Percentiles rank a stretch among this genome's conserved stretches.
Evolutionary conservation across 2,888 invertebrate genomes (phyloP).

Genomic region (Drosophila multiciliata): DNA sequence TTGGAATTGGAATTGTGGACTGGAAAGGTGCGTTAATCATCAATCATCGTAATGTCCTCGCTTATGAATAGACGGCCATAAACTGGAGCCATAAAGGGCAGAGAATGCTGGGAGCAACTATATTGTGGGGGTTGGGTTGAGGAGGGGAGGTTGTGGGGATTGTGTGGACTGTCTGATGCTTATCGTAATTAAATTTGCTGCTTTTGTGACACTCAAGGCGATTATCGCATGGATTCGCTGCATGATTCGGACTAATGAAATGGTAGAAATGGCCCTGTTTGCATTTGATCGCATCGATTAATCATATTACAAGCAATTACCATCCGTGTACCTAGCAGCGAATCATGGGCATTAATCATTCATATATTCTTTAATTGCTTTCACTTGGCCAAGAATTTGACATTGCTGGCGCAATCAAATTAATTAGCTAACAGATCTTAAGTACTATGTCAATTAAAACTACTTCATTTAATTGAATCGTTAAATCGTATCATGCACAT

Average conservation of each 20-base stretch:
- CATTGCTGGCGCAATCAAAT: conserved; percentile 2
- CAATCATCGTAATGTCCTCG: conserved; percentile 57
- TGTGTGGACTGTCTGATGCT: conserved; percentile 23
- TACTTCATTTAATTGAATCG: conserved; percentile 3
- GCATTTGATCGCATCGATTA: conserved; percentile 57
- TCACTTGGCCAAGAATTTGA: background rate
- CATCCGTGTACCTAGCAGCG: conserved; percentile 22
- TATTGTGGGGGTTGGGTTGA: background rate
- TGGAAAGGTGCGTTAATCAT: conserved; percentile 50
- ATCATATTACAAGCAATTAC: conserved; percentile 51
- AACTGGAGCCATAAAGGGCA: background rate
- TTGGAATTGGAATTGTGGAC: conserved; percentile 2
- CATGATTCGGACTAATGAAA: conserved; percentile 4
- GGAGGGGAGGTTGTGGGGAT: too few relatives aligned
- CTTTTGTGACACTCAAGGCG: conserved; percentile 65
- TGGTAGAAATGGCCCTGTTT: conserved; percentile 29
- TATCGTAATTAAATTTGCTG: conserved; percentile 64
- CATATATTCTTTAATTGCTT: conserved; percentile 7
- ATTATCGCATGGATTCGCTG: conserved; percentile 51
- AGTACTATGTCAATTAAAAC: background rate
- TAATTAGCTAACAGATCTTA: conserved; percentile 13
- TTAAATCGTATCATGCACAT: background rate
- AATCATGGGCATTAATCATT: conserved; percentile 33
- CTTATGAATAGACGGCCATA: conserved; percentile 39
- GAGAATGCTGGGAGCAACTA: conserved; percentile 11